These are phyloP conservation scores for Synergus laeviventris DNA, from an alignment of 2,888 invertebrate genomes.

Conservation along the genomic window DNA sequence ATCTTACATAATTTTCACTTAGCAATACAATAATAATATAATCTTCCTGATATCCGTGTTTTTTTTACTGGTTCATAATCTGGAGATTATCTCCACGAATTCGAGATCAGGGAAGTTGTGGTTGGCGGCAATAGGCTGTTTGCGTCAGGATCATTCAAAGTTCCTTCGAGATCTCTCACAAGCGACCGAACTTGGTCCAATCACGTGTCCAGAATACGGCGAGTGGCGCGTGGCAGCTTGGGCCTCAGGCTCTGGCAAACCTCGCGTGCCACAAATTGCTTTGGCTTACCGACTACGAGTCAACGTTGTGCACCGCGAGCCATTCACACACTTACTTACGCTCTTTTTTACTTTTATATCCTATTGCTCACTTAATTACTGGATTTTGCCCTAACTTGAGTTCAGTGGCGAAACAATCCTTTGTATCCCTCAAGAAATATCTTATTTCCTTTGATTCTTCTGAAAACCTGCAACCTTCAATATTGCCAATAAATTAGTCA, in stretches of 20 bases:
- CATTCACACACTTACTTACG: slow-evolving; percentile 43
- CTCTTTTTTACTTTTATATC: slow-evolving; percentile 25
- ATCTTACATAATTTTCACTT: too few relatives aligned
- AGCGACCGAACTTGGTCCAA: slow-evolving; percentile 50
- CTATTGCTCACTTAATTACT: slow-evolving; percentile 40
- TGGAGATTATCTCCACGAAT: not conserved
- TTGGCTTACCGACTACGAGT: slow-evolving; percentile 54
- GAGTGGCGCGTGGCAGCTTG: slow-evolving; percentile 45
- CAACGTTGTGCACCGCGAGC: slow-evolving; percentile 64
- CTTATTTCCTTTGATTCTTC: not conserved
- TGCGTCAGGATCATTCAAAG: slow-evolving; percentile 32
- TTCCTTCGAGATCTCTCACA: slow-evolving; percentile 24
- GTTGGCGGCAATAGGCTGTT: slow-evolving; percentile 20
- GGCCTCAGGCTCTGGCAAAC: slow-evolving; percentile 62
- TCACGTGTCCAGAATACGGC: slow-evolving; percentile 42
- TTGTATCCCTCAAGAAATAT: not conserved
- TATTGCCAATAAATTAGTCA: too few relatives aligned
- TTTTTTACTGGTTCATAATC: not conserved
- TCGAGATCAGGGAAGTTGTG: slow-evolving; percentile 1
- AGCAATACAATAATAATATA: too few relatives aligned
- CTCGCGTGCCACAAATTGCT: slow-evolving; percentile 73
- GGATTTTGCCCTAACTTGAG: not conserved
- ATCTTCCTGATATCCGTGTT: not conserved
- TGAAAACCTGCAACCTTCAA: not conserved
- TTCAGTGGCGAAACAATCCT: not conserved